Percentiles rank a stretch among this genome's conserved stretches.
phyloP scores from a whole-genome alignment of 2,113 vertebrate genomes.

The Hyperopisus bebe region DNA sequence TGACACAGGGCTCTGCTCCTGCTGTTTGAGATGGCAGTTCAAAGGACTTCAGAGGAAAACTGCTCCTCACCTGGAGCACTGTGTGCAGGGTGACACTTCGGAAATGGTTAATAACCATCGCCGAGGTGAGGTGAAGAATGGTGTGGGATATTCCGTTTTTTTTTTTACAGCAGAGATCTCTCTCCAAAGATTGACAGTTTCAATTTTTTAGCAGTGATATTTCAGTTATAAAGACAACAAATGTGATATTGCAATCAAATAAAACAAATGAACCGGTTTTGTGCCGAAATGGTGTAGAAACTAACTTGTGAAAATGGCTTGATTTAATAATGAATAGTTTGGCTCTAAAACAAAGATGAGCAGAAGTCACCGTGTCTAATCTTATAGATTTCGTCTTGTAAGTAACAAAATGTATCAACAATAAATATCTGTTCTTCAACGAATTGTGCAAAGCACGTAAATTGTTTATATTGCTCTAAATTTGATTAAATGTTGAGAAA shows the following conservation, averaged over 20 bases:
- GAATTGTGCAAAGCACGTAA: background rate
- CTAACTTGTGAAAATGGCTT: background rate
- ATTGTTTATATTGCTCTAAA: background rate
- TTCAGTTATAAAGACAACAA: background rate
- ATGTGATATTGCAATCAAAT: background rate
- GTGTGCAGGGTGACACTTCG: background rate
- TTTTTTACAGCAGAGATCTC: background rate
- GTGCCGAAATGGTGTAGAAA: background rate
- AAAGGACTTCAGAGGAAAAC: background rate
- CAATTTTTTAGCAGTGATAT: background rate
- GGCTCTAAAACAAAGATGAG: background rate
- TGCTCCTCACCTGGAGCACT: background rate
- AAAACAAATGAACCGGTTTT: background rate
- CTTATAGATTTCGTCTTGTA: background rate
- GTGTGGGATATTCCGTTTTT: background rate
- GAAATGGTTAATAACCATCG: background rate
- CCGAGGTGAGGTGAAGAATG: background rate
- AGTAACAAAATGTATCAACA: background rate
- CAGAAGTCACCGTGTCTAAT: background rate
- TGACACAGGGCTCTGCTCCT: background rate
- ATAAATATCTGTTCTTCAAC: background rate
- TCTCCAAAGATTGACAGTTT: background rate
- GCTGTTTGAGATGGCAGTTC: constrained; percentile 1
- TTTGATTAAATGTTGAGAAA: background rate
- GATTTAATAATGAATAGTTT: background rate